Percentiles rank a stretch among this genome's conserved stretches.
These are phyloP conservation scores for Caenorhabditis imperialis DNA, from an alignment of 2,888 invertebrate species.

Conservation along the genomic window DNA sequence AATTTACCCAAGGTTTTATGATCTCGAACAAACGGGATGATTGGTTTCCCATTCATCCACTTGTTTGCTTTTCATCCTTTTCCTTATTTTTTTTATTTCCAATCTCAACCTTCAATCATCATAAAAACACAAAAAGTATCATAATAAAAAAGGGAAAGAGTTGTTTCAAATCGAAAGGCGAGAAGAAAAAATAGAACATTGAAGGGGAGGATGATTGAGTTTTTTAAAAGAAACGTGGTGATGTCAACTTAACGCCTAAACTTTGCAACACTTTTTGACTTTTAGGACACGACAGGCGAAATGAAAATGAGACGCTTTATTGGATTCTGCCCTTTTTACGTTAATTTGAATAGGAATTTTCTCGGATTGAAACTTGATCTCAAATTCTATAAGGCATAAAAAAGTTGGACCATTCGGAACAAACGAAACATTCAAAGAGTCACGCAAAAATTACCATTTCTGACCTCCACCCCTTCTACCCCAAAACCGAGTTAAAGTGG, in stretches of 20 bases:
- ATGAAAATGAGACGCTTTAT: conserved; percentile 5
- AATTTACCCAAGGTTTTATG: conserved; percentile 12
- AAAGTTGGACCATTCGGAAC: too few relatives aligned
- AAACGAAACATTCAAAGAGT: too few relatives aligned
- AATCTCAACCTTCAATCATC: conserved; percentile 14
- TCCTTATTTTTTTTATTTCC: too few relatives aligned
- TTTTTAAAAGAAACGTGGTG: conserved; percentile 21
- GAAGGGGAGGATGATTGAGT: conserved; percentile 26
- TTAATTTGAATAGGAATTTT: conserved; percentile 1
- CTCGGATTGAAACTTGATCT: too few relatives aligned
- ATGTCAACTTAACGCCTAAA: conserved; percentile 37
- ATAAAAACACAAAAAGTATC: conserved; percentile 6
- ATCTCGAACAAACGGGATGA: conserved; percentile 19
- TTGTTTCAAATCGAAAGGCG: conserved; percentile 7
- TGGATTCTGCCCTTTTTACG: neutral
- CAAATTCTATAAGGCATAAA: too few relatives aligned
- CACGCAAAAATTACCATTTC: too few relatives aligned
- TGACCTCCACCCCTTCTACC: too few relatives aligned
- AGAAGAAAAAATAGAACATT: conserved; percentile 24
- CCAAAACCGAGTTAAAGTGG: too few relatives aligned
- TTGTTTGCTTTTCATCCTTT: conserved; percentile 22
- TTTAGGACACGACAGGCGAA: conserved; percentile 12
- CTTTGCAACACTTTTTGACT: conserved; percentile 17
- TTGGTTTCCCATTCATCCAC: conserved; percentile 10
- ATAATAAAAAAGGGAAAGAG: neutral